Evolutionary conservation across 2,888 invertebrate species (phyloP).

Genomic region (Dolichopus griseipennis): DNA sequence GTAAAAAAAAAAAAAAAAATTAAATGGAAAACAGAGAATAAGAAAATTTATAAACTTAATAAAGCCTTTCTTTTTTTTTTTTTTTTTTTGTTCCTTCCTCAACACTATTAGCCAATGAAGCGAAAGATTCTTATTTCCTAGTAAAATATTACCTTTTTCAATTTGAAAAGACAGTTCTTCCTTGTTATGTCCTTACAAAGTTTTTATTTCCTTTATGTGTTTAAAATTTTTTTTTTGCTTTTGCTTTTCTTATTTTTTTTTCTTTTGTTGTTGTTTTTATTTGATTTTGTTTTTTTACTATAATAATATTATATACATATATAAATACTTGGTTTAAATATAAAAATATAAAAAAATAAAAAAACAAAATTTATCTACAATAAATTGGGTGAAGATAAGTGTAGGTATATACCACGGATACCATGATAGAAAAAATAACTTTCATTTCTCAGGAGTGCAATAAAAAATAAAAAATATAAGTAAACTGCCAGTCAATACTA

Average conservation of each 20-base stretch:
- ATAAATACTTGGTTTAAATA: background rate
- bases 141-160: slow-evolving; percentile 6
- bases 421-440: background rate
- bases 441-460: slow-evolving; percentile 4
- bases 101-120: background rate
- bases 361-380: background rate
- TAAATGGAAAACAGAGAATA: too few species aligned
- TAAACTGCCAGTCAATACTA: background rate
- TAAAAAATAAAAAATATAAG: background rate
- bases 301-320: background rate
- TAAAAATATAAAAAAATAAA: background rate
- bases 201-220: background rate
- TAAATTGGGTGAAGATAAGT: background rate
- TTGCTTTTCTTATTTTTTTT: background rate
- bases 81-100: slow-evolving; percentile 1
- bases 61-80: background rate
- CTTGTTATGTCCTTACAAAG: slow-evolving; percentile 1
- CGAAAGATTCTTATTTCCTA: slow-evolving; percentile 4
- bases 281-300: background rate
- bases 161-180: slow-evolving; percentile 3
- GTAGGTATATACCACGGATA: background rate
- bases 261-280: too few species aligned
- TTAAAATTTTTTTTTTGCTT: background rate
- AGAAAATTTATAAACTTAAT: slow-evolving; percentile 1
- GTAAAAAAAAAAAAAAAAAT: too few species aligned